phyloP scores from a whole-genome alignment of 2,888 invertebrate species.

The Morpho helenor region DNA sequence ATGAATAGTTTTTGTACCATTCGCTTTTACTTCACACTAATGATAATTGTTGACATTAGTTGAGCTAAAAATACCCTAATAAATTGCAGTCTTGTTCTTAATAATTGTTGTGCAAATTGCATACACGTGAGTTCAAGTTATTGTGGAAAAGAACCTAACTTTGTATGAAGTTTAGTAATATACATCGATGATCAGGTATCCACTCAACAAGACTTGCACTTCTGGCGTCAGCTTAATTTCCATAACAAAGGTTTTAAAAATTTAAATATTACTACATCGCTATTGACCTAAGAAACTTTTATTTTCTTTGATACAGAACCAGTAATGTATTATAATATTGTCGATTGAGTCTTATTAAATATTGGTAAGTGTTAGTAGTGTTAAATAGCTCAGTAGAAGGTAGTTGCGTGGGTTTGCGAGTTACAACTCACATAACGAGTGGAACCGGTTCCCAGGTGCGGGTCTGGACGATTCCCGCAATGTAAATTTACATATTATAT shows the following conservation, averaged over 20 bases:
- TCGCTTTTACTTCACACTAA: too few species aligned
- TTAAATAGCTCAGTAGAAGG: conserved; percentile 38
- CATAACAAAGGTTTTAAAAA: too few species aligned
- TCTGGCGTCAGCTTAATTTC: conserved; percentile 15
- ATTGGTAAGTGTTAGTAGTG: conserved; percentile 19
- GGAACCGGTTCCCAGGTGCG: conserved; percentile 74
- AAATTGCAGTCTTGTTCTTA: neutral
- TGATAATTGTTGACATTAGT: too few species aligned
- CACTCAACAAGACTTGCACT: conserved; percentile 39
- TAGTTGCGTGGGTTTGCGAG: conserved; percentile 58
- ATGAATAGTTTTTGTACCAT: too few species aligned
- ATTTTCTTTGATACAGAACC: conserved; percentile 7
- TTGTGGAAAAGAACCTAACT: conserved; percentile 59
- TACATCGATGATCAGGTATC: conserved; percentile 56
- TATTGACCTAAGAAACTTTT: too few species aligned
- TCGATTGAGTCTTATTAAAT: conserved; percentile 8
- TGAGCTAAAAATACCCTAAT: too few species aligned
- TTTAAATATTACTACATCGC: too few species aligned
- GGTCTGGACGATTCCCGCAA: conserved; percentile 52
- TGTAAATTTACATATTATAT: conserved; percentile 35
- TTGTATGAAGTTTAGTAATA: conserved; percentile 63
- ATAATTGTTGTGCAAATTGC: conserved; percentile 6
- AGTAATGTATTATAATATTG: conserved; percentile 19
- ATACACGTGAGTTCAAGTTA: conserved; percentile 27
- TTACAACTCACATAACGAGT: conserved; percentile 52